Evolutionary conservation across 1,140 invertebrate species (phyloP), one percentile per base, ranked within the genome.

Genomic region (Protaetia brevitarsis): DNA sequence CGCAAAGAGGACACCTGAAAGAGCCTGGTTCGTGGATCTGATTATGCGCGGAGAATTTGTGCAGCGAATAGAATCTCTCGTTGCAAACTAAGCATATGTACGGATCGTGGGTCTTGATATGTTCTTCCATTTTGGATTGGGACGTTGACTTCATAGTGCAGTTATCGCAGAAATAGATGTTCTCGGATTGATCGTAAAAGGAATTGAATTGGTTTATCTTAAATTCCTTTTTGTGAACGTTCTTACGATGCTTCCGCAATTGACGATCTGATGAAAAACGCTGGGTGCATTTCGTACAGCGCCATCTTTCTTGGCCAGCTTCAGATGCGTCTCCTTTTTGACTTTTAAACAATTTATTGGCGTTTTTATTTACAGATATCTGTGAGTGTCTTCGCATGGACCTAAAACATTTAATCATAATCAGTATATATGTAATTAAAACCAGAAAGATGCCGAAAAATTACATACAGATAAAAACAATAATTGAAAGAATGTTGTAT

Each of bases 211-310:
- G 13, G 10, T 56, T 28, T 8, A 65, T 41, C 19, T 69, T 63
- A 2, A 57, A 61, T 5, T 4, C 16, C 28, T 59, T 5, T 5
- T 10, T 8, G 28, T 59, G 26, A 8, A n/a, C n/a, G n/a, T n/a
- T n/a, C n/a, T n/a, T n/a, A n/a, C n/a, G n/a, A n/a, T n/a, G n/a
- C n/a, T n/a, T 31, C 21, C 60, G 56, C n/a, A 73, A 59, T 36
- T 58, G 31, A 41, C 63, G 65, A 2, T 61, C 21, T 3, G 59
- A 65, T 2, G 36, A n/a, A 28, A 71, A 71, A 16, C 28, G 19
- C 27, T 68, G 29, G 7, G 37, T 34, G 19, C 72, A 73, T 63
- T 72, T 72, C 63, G 66, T 73, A 28, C 72, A 73, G 5, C 30
- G 16, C 62, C 68, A 71, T 34, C n/a, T n/a, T n/a, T 34, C n/a